phyloP scores from a whole-genome alignment of 2,888 invertebrate genomes.

The Chrysomela aeneicollis region DNA sequence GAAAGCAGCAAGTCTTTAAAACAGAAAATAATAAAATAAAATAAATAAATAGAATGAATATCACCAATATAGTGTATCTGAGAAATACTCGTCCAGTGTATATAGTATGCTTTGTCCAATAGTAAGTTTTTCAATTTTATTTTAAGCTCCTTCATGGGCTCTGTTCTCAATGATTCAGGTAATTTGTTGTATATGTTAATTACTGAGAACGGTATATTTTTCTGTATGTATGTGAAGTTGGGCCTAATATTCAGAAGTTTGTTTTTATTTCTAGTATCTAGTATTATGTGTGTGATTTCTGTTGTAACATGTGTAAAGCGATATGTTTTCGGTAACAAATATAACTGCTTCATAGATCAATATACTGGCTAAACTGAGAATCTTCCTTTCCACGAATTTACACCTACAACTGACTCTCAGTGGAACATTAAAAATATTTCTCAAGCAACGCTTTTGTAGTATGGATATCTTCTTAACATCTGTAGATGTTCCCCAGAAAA shows the following conservation, averaged over 20 bases:
- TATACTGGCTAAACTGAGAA: neutral
- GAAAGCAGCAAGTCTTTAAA: too few species aligned
- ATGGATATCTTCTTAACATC: conserved; percentile 21
- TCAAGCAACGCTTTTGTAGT: conserved; percentile 8
- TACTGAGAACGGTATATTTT: conserved; percentile 11
- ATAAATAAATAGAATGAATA: too few species aligned
- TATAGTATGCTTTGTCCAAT: neutral
- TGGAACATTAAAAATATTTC: neutral
- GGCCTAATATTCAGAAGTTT: neutral
- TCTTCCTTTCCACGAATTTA: neutral
- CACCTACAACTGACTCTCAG: neutral
- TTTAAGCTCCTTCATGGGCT: neutral
- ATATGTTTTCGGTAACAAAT: neutral
- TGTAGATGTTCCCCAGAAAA: conserved; percentile 13
- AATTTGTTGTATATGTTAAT: conserved; percentile 9
- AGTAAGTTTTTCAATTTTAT: neutral
- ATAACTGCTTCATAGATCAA: neutral
- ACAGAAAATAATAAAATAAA: too few species aligned
- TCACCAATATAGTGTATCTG: neutral
- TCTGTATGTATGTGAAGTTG: conserved; percentile 1
- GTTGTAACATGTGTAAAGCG: neutral
- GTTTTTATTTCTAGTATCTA: conserved; percentile 5
- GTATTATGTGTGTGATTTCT: neutral
- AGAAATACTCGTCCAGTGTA: neutral
- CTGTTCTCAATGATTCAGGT: conserved; percentile 8